Base-by-base conservation (phyloP, 2,797 vertebrate genomes). In the Siniperca obscura region DNA sequence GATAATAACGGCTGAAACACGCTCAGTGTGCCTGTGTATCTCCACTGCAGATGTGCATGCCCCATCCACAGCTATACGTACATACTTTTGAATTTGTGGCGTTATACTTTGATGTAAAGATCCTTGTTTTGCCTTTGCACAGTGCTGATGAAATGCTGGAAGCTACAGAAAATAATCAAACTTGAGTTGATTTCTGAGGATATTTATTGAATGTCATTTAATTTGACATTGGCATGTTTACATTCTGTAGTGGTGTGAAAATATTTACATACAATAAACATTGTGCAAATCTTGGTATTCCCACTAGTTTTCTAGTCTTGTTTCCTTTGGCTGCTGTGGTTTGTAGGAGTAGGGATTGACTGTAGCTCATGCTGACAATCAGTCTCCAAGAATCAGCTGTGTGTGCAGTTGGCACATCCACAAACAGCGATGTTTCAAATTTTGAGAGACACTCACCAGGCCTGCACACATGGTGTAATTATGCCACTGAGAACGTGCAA, bases 391-490 rank as follows among this genome's bases (percentile, higher is more conserved):
- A 81, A 79, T 86, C 81, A 81, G 56, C 61, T 78, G 64, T 66
- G 8, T 65, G 21, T 83, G 67, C 74, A 72, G 36, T 70, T 80
- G 73, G 65, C 84, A 75, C 53, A 44, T 68, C 46, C 52, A 67
- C 50, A 86, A 79, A 86, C 38, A 82, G 40, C 19, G 1, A 34
- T 56, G 74, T 82, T 77, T 85, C 34, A 64, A 2, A 78, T 79
- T 83, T 52, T 62, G 44, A 79, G 67, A 80, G 70, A 76, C 38
- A 53, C 62, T 76, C 65, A 80, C 46, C 52, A 73, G 78, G 38
- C 74, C 76, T 68, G 27, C 69, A 84, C 77, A 84, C 83, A 89
- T 79, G 76, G 38, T 79, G 44, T 76, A 83, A 82, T 89, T 86
- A 90, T 81, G 40, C 52, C 38, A 52, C 64, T 76, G 30, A 2